Evolutionary conservation across 92 coral and sea anemone genomes (phyloP), one percentile per base, ranked within the genome.

Genomic region (Ricordea florida): DNA sequence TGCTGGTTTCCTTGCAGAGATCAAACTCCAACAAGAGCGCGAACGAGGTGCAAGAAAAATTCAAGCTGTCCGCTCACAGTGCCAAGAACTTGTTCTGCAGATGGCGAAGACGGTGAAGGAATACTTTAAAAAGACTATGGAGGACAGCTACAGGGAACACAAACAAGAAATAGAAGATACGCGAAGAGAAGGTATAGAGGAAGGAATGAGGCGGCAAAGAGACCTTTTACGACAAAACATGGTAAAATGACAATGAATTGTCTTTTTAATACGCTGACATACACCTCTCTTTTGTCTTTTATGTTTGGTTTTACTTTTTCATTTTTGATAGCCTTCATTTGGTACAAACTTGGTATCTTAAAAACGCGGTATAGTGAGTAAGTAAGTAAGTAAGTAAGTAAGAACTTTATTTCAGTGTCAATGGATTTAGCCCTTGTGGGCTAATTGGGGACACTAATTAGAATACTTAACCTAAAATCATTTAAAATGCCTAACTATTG

Each of bases 91-190:
- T 24, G 38, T 64, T 17, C 56, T 64, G 5, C 21, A 64, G 28
- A 64, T 64, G 71, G 56, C 56, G 22, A 45, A 28, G 24, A 64
- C 71, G 0, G 71, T 64, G 37, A 64, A 64, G 15, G 71, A 41
- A 45, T 64, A 64, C 71, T 64, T 64, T 25, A 64, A 64, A 45
- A 41, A 29, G n/a, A 45, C 56, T 9, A 64, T 64, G 55, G 71
- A 64, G 38, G 55, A 64, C 52, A 64, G 38, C 11, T 13, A 53
- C 10, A 22, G 71, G 10, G 32, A 45, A 13, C 57, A 64, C 35
- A 42, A 22, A 28, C 38, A 64, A 13, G 71, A 64, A 29, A 25
- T 64, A 21, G 71, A 64, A n/a, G 7, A 22, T 23, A 37, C 56
- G 10, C 71, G 26, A 29, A 41, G 26, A 26, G 71, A 64, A 33